Evolutionary conservation across 2,888 invertebrate genomes (phyloP), one percentile per base, ranked within the genome.

Genomic region (Dicranocentrus wangi): DNA sequence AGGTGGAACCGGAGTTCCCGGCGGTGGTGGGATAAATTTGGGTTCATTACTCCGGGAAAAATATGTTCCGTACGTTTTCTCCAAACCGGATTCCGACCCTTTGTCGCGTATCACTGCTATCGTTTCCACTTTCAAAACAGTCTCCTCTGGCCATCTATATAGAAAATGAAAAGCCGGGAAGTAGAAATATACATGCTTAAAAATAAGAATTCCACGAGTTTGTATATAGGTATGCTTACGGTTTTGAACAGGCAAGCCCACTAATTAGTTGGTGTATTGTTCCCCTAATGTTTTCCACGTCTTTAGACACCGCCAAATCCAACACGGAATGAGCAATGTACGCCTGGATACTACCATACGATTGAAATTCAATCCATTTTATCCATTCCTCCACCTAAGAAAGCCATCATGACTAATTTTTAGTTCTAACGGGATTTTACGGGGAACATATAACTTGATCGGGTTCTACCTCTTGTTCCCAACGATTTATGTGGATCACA

Each of bases 381-480:
- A 85, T 71, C 86, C 86, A 86, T 71, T 82, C 81, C 58, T 86
- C 84, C 51, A 82, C 69, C 84, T 82, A 60, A 53, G n/a, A 39
- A 39, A 13, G 39, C 5, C 13, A 8, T 13, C 39, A 39, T 39
- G 39, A 39, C n/a, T n/a, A 58, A 58, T 32, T n/a, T 15, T 19
- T 65, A 25, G 19, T 10, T 55, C 60, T 42, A 60, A 28, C 15
- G 13, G 28, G 60, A 53, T 55, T 13, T n/a, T 60, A 21, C 15
- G 8, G 7, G 17, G 13, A n/a, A n/a, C n/a, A n/a, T n/a, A n/a
- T n/a, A n/a, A n/a, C n/a, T n/a, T n/a, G n/a, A n/a, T n/a, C n/a
- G n/a, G n/a, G n/a, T n/a, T 61, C n/a, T 28, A 84, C 83, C 61
- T 85, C 83, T 70, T 87, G 84, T 51, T 87, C 87, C 87, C 87